Evolutionary conservation across 2,797 vertebrate species (phyloP), one percentile per base, ranked within the genome.

Genomic region (Molossus molossus): DNA sequence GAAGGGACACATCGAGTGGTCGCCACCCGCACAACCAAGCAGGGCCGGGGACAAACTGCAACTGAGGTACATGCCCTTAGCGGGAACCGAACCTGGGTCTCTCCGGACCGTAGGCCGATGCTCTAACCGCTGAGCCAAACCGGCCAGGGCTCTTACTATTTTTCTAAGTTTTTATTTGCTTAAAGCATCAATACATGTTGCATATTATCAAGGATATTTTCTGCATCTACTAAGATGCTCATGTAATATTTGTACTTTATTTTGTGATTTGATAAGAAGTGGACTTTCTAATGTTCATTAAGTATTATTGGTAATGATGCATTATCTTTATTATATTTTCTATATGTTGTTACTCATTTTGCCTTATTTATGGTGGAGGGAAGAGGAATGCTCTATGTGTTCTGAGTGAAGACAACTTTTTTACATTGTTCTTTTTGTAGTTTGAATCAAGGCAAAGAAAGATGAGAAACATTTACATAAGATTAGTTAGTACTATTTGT

Each of bases 131-230:
- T n/a, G n/a, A n/a, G n/a, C n/a, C n/a, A n/a, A n/a, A n/a, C n/a
- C n/a, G n/a, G n/a, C n/a, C n/a, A n/a, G n/a, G n/a, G n/a, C n/a
- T 40, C 69, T 73, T 57, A 33, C 53, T 90, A 33, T 85, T 92
- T 87, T 90, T 92, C 37, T 85, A 80, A 69, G 21, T 72, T 93
- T 29, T 0, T 6, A 60, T 60, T 87, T 80, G 10, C 58, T 88
- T 75, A 67, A 62, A 25, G 58, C n/a, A 73, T n/a, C 13, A 85
- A 72, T 75, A 80, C 10, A 53, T 77, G 14, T 23, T 65, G 6
- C 14, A 60, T 27, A 50, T 67, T 82, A 67, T 33, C n/a, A 76
- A 60, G 1, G 3, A 58, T 45, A 3, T n/a, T 33, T 92, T 72
- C 21, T 70, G 0, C 3, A 69, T 91, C 5, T 40, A 69, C 37